Evolutionary conservation across 2,888 invertebrate genomes (phyloP).

Genomic region (Chrysolina oricalcia): DNA sequence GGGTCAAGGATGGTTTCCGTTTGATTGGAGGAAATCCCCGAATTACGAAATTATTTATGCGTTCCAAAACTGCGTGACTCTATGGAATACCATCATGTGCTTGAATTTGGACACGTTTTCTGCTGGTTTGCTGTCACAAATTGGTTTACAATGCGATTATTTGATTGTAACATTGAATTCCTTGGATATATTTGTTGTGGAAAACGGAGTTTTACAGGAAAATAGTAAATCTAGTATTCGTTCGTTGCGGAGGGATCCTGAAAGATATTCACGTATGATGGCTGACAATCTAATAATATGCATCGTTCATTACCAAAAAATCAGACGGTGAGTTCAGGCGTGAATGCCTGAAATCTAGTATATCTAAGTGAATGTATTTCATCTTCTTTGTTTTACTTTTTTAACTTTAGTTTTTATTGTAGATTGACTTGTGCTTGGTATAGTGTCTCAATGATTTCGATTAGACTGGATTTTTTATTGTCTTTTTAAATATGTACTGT

Average conservation of each 20-base stretch:
- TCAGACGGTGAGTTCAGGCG: slow-evolving; percentile 40
- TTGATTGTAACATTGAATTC: slow-evolving; percentile 39
- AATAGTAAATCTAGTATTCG: background rate
- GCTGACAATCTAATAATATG: slow-evolving; percentile 43
- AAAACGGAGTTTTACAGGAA: slow-evolving; percentile 31
- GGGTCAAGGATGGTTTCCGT: slow-evolving; percentile 23
- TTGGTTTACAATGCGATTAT: slow-evolving; percentile 48
- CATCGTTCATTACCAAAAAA: slow-evolving; percentile 41
- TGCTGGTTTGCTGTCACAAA: slow-evolving; percentile 35
- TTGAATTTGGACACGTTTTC: slow-evolving; percentile 39
- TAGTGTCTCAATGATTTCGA: no score
- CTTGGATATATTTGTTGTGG: slow-evolving; percentile 31
- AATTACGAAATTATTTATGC: slow-evolving; percentile 38
- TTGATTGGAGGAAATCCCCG: slow-evolving; percentile 29
- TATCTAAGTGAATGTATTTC: no score
- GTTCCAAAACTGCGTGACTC: slow-evolving; percentile 35
- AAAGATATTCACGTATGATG: slow-evolving; percentile 34
- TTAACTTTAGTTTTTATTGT: no score
- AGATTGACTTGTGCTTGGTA: no score
- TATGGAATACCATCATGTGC: slow-evolving; percentile 32
- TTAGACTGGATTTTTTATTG: no score
- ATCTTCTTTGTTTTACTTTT: no score
- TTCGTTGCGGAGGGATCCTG: background rate
- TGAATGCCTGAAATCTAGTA: no score
- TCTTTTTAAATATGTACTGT: no score